A percentile compares a stretch with the other conserved stretches of the same genome.
These are phyloP conservation scores for Laterallus jamaicensis DNA, from an alignment of 2,113 vertebrate genomes.

Conservation along the genomic window DNA sequence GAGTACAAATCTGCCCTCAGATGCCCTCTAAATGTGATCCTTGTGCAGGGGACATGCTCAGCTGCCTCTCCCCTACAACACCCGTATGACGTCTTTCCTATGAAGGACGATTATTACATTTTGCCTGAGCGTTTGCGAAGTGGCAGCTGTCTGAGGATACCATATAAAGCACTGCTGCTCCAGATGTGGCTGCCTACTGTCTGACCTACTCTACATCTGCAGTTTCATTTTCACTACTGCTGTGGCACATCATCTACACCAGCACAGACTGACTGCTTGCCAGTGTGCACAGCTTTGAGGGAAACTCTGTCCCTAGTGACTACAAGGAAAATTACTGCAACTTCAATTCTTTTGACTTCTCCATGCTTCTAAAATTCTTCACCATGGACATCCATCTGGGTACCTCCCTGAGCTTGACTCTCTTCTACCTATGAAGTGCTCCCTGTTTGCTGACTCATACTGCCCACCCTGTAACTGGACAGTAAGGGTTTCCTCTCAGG, in stretches of 20 bases:
- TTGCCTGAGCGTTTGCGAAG: background rate
- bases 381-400: background rate
- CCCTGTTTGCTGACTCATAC: background rate
- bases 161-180: background rate
- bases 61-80: background rate
- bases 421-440: background rate
- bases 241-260: background rate
- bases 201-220: background rate
- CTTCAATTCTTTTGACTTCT: background rate
- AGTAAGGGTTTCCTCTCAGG: background rate
- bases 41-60: background rate
- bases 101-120: background rate
- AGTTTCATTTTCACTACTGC: background rate
- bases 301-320: background rate
- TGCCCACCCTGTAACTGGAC: background rate
- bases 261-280: background rate
- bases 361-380: background rate
- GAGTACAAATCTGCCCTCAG: background rate
- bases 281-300: rapidly evolving
- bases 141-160: rapidly evolving
- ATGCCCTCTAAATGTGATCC: background rate
- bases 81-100: background rate
- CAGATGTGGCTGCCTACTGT: background rate
- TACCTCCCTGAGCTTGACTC: background rate
- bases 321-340: background rate